Evolutionary conservation across 2,797 vertebrate genomes (phyloP).

Genomic region (Pangasius mekongensis): DNA sequence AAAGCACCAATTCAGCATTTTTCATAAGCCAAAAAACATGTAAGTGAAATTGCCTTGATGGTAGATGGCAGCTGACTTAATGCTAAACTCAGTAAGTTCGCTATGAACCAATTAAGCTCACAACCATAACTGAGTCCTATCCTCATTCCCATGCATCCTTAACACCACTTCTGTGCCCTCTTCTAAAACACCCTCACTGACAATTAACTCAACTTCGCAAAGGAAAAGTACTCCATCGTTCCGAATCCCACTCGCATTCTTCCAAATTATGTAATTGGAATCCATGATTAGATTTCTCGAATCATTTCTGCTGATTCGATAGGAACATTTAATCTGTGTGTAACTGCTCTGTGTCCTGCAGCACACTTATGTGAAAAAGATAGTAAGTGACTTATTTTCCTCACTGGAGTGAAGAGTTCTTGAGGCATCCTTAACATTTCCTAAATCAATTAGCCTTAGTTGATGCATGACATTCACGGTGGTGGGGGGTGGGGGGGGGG

Average conservation of each 20-base stretch:
- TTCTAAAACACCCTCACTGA: conserved; percentile 63
- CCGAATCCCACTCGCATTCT: conserved; percentile 78
- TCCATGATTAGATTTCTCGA: conserved; percentile 84
- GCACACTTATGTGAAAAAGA: conserved; percentile 79
- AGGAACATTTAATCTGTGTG: conserved; percentile 79
- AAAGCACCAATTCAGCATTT: background rate
- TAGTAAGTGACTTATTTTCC: conserved; percentile 78
- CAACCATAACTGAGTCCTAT: background rate
- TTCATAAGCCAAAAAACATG: background rate
- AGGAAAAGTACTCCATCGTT: conserved; percentile 66
- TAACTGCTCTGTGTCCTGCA: conserved; percentile 78
- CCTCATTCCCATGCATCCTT: conserved; percentile 5
- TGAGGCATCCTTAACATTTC: conserved; percentile 77
- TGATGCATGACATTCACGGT: conserved; percentile 73
- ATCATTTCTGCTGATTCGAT: conserved; percentile 86
- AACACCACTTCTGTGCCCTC: conserved; percentile 56
- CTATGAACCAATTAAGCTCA: background rate
- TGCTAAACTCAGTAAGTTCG: background rate
- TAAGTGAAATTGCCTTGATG: background rate
- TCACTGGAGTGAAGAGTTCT: conserved; percentile 71
- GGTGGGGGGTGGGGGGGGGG: conserved; percentile 35
- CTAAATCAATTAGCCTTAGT: conserved; percentile 81
- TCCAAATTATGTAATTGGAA: conserved; percentile 81
- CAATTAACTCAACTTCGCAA: conserved; percentile 72
- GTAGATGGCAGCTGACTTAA: background rate